phyloP scores from a whole-genome alignment of 2,113 vertebrate genomes.

The Leptocoma aspasia region DNA sequence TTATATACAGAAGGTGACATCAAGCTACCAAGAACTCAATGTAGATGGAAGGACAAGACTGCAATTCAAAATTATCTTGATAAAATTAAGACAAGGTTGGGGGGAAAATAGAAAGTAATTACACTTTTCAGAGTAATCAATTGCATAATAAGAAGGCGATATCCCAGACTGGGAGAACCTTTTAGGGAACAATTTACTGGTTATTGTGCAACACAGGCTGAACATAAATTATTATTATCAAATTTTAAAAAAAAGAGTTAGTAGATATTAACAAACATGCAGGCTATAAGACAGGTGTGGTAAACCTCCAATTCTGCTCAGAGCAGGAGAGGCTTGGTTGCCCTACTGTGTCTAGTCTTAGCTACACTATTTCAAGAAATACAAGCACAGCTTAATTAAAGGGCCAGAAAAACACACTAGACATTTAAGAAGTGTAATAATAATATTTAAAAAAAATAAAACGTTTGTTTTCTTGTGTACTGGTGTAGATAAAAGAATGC shows the following conservation, averaged over 20 bases:
- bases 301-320: neutral
- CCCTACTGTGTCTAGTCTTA: neutral
- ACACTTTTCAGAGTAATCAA: neutral
- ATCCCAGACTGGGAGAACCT: neutral
- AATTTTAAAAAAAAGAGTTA: neutral
- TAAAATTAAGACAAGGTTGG: neutral
- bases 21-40: neutral
- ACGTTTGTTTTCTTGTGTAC: rapidly evolving
- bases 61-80: neutral
- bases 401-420: neutral
- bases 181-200: neutral
- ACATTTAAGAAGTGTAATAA: neutral
- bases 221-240: neutral
- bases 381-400: neutral
- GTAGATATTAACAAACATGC: neutral
- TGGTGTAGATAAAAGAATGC: neutral
- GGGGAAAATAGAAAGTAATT: neutral
- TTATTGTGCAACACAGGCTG: neutral
- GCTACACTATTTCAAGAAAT: neutral
- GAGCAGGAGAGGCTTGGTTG: neutral
- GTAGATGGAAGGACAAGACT: neutral
- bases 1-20: neutral
- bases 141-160: neutral
- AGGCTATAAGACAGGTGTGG: neutral
- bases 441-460: neutral